Evolutionary conservation across 2,888 invertebrate genomes (phyloP), one percentile per base, ranked within the genome.

Genomic region (Camponotus fellah): DNA sequence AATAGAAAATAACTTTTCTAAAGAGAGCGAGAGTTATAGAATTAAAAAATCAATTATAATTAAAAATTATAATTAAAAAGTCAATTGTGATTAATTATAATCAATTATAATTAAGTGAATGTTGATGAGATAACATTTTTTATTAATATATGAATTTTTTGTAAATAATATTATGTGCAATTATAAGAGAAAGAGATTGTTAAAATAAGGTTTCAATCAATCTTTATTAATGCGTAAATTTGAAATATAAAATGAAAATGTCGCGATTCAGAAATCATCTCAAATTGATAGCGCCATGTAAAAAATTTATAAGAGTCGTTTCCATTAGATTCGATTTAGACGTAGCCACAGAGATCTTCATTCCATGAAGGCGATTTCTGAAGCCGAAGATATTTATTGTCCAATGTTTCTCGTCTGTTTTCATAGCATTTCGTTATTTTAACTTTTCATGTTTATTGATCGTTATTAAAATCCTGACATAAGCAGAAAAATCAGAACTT

Each of bases 271-370:
- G 26, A 40, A 72, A 40, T 40, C 17, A 37, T 71, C 56, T 71
- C 17, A 6, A 37, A 72, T 72, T 32, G 60, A 60, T 60, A 49
- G 6, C 53, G n/a, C 2, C 3, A 53, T 53, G 14, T 72, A 72
- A 6, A 26, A 21, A 8, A n/a, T 26, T 60, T 26, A 72, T 72
- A 72, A 72, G 40, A 40, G 26, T 21, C 26, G 9, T 40, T 17
- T 26, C 53, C 69, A 69, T 69, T 53, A 71, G 21, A 32, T 26
- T 60, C 46, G 75, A 65, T 75, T 75, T 65, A 65, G 14, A 43
- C 34, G 10, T 74, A 5, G n/a, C 10, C 14, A 17, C 21, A 4
- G 34, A 75, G 46, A 21, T 65, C 12, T 46, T 46, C 21, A 65
- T n/a, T 53, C 3, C n/a, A 53, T 8, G 49, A 64, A 75, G n/a